Base-by-base conservation (phyloP, 92 coral and sea anemone genomes). In the Porites lobata region DNA sequence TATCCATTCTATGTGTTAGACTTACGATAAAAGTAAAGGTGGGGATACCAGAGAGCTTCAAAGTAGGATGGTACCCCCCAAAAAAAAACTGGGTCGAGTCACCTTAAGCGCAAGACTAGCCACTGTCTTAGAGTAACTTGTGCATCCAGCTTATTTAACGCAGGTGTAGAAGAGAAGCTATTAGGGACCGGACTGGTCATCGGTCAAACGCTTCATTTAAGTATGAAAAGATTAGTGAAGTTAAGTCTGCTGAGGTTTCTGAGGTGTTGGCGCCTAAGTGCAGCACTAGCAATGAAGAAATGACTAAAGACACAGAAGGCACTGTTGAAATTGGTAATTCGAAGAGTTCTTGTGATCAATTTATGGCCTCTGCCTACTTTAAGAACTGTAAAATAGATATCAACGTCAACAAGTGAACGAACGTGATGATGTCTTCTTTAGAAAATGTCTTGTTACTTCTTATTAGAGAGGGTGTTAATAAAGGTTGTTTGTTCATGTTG, bases 171-270 rank as follows among this genome's bases (percentile, higher is more conserved):
- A 64, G 68, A 1, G 68, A 78, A 32, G 70, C 50, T 52, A 65
- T 78, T 78, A 78, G 68, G 70, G 70, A 78, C 82, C 43, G 82
- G 82, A 78, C 82, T 78, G 82, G 82, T 78, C 70, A 78, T 19
- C 17, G 71, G 70, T 78, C 82, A 51, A 78, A 78, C 32, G 20
- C 82, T 78, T 78, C 19, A 78, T 52, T 78, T 78, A 78, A 54
- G 70, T 78, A 70, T 70, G 47, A 70, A 70, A 70, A 24, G 75
- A 70, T 78, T 78, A 78, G 82, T 53, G 82, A 78, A 78, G 67
- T 78, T 78, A 78, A 54, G 68, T 54, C 82, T 78, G 67, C 32
- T 78, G 82, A 78, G 82, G 70, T 54, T 78, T 78, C 82, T 50
- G 65, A 78, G 70, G 82, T 76, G 67, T 76, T 76, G 81, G 81